Base-by-base conservation (phyloP, 2,888 invertebrate genomes). In the Julus scandinavius region DNA sequence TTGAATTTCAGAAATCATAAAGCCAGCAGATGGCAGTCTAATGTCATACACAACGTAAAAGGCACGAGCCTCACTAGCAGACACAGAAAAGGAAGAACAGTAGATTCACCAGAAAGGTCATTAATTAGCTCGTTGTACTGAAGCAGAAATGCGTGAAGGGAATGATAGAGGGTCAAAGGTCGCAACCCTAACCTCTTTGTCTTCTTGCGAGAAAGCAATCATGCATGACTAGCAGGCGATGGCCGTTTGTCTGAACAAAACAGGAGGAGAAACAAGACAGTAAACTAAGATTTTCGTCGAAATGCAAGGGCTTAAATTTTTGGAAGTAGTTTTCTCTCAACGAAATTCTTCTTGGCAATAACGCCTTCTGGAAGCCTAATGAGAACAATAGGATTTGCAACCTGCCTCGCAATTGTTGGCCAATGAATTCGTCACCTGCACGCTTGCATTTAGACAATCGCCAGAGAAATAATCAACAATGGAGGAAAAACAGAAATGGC, bases 401-500 rank as follows among this genome's bases (percentile, higher is more conserved):
- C 5, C 72, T 29, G 72, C 17, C 1, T 72, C 9, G 72, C 58
- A 58, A 58, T 58, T 58, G 58, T 58, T 58, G 15, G n/a, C 72
- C 72, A 72, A 72, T 72, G 72, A 72, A 72, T 72, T 72, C 72
- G 72, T 72, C 72, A 72, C 72, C 72, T 72, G 72, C 72, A 72
- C 72, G 72, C 72, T 72, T 5, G 72, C 5, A 4, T 29, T 72
- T 17, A 29, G 58, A 58, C 58, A 58, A 58, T 58, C n/a, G 58
- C 17, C n/a, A n/a, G 20, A 2, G 72, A 72, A 72, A 72, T 72
- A 72, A 72, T 72, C 72, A 72, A 72, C 72, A 72, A 72, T 9
- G 85, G 6, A 13, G 80, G n/a, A 20, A 41, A 45, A 85, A 85
- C 6, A 17, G 20, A 9, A n/a, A 40, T 4, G 85, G 41, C 2